phyloP scores from a whole-genome alignment of 1,140 invertebrate species.

The Diploscapter pachys region DNA sequence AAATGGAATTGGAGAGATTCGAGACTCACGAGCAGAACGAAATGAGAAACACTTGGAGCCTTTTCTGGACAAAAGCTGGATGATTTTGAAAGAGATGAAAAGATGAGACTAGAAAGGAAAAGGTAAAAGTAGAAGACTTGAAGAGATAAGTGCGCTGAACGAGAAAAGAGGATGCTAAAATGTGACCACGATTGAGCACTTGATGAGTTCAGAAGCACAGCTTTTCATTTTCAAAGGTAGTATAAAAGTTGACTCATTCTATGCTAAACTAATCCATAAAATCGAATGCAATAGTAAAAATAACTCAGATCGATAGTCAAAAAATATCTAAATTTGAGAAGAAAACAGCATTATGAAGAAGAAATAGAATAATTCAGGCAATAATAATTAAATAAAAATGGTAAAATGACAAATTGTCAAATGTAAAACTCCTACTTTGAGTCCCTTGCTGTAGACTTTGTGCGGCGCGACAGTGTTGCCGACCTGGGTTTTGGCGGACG shows the following conservation, averaged over 20 bases:
- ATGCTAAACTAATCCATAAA: conserved; percentile 15
- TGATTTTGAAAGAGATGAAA: background rate
- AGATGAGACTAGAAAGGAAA: background rate
- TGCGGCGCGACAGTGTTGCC: conserved; percentile 26
- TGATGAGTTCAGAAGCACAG: background rate
- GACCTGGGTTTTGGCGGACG: conserved; percentile 24
- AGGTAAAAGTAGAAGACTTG: background rate
- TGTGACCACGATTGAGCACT: background rate
- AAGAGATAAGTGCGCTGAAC: background rate
- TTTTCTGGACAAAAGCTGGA: background rate
- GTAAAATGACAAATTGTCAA: no score
- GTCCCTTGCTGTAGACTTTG: conserved; percentile 32
- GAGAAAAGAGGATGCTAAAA: background rate
- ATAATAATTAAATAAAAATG: no score
- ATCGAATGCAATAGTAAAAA: conserved; percentile 1
- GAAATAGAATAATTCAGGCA: background rate
- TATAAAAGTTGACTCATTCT: background rate
- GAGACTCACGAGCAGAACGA: no score
- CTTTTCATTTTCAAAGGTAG: background rate
- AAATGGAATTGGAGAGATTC: no score
- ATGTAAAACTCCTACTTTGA: conserved; percentile 13
- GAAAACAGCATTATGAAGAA: background rate
- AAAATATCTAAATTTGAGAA: background rate
- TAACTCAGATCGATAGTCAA: background rate
- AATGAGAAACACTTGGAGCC: no score